Evolutionary conservation across 2,113 vertebrate genomes (phyloP), one percentile per base, ranked within the genome.

Genomic region (Myanophis thanlyinensis): DNA sequence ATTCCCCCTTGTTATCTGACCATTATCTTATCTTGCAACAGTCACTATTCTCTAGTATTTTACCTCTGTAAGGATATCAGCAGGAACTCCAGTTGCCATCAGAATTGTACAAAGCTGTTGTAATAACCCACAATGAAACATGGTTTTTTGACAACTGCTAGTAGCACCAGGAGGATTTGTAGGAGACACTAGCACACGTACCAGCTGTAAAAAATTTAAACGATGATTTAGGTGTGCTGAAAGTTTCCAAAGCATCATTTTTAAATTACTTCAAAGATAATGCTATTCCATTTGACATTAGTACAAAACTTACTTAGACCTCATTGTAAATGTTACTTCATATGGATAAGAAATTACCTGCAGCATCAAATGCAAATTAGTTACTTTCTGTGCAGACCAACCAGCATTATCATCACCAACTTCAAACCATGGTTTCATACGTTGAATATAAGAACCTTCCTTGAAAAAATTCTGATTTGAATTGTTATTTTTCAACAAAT

Each of bases 391-490:
- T 4, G 99, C 99, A 1, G 99, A 99, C 99, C 99, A 99, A 73
- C 99, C 99, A 4, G 98, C 98, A 95, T 99, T 99, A 95, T 99
- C 99, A 67, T 99, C 99, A 6, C 98, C 98, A 54, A 99, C 99
- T 96, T 99, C 99, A 96, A 99, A 99, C 99, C 99, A 99, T 13
- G 99, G 98, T 96, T 99, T 99, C 99, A 99, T 99, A 59, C 98
- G 98, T 94, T 99, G 99, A 88, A 99, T 99, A 96, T 99, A 99
- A 0, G 99, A 99, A 90, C 99, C 99, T 97, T 99, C 99, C 94
- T 99, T 99, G 97, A 99, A 99, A 97, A 99, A 99, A 95, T 99
- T 99, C 97, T 99, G 99, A 96, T 99, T 99, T 95, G 99, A 99
- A 97, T 99, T 99, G 95, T 99, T 99, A 95, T 99, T 99, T 97